Evolutionary conservation across 2,888 invertebrate genomes (phyloP), one percentile per base, ranked within the genome.

Genomic region (Trissolcus japonicus): DNA sequence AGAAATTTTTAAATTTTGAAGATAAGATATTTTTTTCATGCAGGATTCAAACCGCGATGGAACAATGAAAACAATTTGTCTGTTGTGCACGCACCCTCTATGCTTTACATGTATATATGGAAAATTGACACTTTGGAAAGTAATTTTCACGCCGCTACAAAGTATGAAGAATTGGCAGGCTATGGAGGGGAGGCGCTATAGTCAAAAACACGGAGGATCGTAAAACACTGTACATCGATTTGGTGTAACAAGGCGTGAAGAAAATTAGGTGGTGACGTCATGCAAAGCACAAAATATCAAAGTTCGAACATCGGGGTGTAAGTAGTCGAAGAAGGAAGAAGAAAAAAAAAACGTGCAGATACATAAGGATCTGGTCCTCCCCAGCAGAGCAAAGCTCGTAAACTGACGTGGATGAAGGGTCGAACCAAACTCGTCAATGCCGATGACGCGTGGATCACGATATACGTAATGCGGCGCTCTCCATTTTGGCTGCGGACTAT

Each of bases 381-480:
- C 82, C 81, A 83, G 35, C 35, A 6, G n/a, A n/a, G 67, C 78
- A 78, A 79, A 82, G 81, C 83, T 86, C 86, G 83, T 87, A 87
- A 86, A 87, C 82, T 79, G 80, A 48, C 76, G 79, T 76, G 72
- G 79, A 78, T 80, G 79, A 57, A 80, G 68, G 75, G 80, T 73
- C 78, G 77, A 80, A 85, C 85, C 85, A 85, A 86, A 86, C 85
- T 88, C 88, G 86, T 88, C 87, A 88, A 87, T 85, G 86, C 85
- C 88, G 87, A 88, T 87, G 88, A 88, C 84, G 86, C 88, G 87
- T 87, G 88, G 87, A 87, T 88, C 85, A 86, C 85, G 87, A 87
- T 86, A 83, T 84, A 86, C 84, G 71, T 56, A 71, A 76, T 48
- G 51, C n/a, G 40, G 35, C 53, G 59, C 25, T 51, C 54, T 41